These are phyloP conservation scores for Ibycter americanus DNA, from an alignment of 2,797 vertebrate genomes.

Conservation along the genomic window DNA sequence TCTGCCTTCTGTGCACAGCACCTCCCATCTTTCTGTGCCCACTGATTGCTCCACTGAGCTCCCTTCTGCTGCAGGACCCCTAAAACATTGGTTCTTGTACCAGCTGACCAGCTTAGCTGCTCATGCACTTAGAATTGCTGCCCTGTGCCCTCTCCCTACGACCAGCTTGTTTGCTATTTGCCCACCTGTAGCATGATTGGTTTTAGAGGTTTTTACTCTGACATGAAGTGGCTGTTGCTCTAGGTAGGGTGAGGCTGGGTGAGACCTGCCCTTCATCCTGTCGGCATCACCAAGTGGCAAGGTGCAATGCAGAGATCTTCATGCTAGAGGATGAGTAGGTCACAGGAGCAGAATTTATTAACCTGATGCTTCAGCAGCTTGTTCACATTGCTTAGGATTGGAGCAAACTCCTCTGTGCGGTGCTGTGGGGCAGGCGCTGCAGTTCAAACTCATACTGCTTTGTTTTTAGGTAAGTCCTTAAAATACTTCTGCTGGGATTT, in stretches of 20 bases:
- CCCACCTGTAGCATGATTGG: not conserved
- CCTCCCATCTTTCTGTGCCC: not conserved
- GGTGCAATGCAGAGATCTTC: not conserved
- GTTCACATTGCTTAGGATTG: not conserved
- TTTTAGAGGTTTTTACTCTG: not conserved
- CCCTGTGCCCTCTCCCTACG: not conserved
- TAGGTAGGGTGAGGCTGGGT: not conserved
- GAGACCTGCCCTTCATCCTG: not conserved
- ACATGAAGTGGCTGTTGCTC: too few relatives aligned
- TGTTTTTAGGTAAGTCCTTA: fast-evolving
- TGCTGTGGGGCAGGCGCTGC: not conserved
- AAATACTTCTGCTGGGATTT: not conserved
- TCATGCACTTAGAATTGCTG: not conserved
- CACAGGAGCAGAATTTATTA: not conserved
- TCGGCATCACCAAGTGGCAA: not conserved
- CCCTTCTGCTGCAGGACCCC: not conserved
- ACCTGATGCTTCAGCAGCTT: not conserved
- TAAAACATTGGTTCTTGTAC: not conserved
- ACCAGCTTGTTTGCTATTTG: not conserved
- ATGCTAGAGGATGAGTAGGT: not conserved
- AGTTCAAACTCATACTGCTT: not conserved
- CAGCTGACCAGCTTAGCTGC: not conserved
- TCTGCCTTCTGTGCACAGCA: not conserved
- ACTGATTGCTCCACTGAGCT: not conserved
- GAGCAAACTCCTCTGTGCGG: not conserved